Evolutionary conservation across 2,888 invertebrate species (phyloP), one percentile per base, ranked within the genome.

Genomic region (Morinoia aosen): DNA sequence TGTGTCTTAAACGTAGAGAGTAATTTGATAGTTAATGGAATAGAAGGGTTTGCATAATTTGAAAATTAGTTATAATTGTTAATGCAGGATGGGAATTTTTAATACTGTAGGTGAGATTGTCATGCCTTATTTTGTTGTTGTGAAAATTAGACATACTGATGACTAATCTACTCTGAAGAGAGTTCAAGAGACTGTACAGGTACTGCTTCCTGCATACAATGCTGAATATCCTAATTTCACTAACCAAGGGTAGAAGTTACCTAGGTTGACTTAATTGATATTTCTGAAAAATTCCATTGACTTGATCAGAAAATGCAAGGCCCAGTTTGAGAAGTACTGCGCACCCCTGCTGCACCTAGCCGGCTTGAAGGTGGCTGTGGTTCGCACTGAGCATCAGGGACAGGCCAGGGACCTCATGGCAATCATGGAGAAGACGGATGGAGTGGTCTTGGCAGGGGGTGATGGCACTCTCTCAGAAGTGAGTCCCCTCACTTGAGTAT

Each of bases 401-500:
- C 98, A 99, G 97, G 99, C 99, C 0, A 98, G 98, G 97, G 98
- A 98, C 96, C 98, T 98, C 96, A 98, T 99, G 96, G 98, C 98
- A 97, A 98, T 98, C 96, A 97, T 99, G 97, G 98, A 98, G 88
- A 98, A 98, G 14, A 98, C 98, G 0, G 98, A 99, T 97, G 98
- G 98, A 88, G 98, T 99, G 96, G 98, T 99, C 95, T 98, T 99
- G 0, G 99, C 99, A 95, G 99, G 99, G 7, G 99, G 99, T 5
- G 99, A 99, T 98, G 99, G 99, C 0, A 99, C 99, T 0, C 97
- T 99, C 0, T 98, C 98, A 0, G 99, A 99, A 97, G 98, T 99
- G 96, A 95, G 94, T 90, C 58, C 11, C 90, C 76, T 76, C 5
- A 76, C 76, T 76, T 76, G 33, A 25, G 33, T 33, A 25, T 76